phyloP scores from a whole-genome alignment of 2,797 vertebrate species.

The Australoheros facetus region DNA sequence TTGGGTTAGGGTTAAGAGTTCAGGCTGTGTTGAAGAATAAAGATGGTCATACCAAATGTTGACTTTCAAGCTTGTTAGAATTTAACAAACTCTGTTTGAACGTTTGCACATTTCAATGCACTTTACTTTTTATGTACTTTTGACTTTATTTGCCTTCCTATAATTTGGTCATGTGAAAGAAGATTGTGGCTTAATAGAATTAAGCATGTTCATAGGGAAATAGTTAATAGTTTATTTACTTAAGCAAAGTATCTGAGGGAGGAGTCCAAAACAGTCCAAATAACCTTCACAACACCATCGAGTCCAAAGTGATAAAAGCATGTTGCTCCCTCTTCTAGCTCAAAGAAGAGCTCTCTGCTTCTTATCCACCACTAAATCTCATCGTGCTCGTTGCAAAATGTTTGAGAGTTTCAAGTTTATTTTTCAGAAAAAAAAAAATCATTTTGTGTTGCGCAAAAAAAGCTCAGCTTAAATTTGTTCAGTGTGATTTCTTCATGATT shows the following conservation, averaged over 20 bases:
- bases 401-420: background rate
- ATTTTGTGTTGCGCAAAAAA: background rate
- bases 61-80: no score
- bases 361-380: background rate
- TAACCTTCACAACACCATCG: background rate
- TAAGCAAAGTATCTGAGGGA: background rate
- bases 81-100: no score
- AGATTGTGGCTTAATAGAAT: background rate
- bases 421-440: background rate
- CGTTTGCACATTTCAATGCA: background rate
- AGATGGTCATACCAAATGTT: no score
- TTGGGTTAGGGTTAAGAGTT: background rate
- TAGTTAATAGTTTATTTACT: background rate
- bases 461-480: background rate
- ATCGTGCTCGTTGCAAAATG: background rate
- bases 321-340: background rate
- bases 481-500: background rate
- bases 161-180: background rate
- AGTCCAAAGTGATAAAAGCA: background rate
- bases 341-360: background rate
- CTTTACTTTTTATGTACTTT: background rate
- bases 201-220: background rate
- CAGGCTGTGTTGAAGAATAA: background rate
- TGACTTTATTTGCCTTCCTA: background rate
- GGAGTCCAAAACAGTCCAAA: background rate